Evolutionary conservation across 2,888 invertebrate species (phyloP).

Genomic region (Rhagonycha lutea): DNA sequence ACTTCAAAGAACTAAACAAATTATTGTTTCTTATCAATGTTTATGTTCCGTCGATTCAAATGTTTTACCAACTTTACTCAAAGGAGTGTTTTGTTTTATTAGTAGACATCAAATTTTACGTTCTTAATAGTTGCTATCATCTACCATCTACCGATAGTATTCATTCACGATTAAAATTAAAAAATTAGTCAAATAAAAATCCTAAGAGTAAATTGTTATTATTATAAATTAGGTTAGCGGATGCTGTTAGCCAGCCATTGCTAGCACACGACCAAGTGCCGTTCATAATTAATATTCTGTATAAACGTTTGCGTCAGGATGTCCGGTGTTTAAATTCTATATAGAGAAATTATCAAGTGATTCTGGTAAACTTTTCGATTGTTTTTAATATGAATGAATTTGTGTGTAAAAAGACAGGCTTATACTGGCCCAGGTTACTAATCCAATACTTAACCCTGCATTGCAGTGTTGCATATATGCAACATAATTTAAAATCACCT

Average conservation of each 20-base stretch:
- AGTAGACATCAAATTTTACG: not conserved
- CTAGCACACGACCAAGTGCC: not conserved
- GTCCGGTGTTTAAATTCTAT: constrained; percentile 32
- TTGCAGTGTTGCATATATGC: too few relatives aligned
- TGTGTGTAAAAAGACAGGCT: not conserved
- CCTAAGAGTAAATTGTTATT: not conserved
- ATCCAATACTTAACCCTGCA: not conserved
- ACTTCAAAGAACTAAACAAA: constrained; percentile 3
- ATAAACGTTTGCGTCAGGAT: constrained; percentile 23
- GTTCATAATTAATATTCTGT: constrained; percentile 18
- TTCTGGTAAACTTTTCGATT: not conserved
- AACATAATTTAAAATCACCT: too few relatives aligned
- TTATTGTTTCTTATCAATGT: constrained; percentile 18
- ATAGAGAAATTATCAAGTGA: constrained; percentile 20
- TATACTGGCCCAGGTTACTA: not conserved
- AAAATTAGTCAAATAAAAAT: not conserved
- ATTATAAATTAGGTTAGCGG: not conserved
- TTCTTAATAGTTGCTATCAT: not conserved
- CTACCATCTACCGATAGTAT: not conserved
- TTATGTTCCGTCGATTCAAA: not conserved
- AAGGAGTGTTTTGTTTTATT: not conserved
- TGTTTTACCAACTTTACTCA: not conserved
- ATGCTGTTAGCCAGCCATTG: not conserved
- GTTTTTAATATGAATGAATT: not conserved
- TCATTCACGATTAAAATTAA: not conserved